Percentiles rank a stretch among this genome's conserved stretches.
phyloP scores from a whole-genome alignment of 2,888 invertebrate genomes.

The Eudemis profundana region DNA sequence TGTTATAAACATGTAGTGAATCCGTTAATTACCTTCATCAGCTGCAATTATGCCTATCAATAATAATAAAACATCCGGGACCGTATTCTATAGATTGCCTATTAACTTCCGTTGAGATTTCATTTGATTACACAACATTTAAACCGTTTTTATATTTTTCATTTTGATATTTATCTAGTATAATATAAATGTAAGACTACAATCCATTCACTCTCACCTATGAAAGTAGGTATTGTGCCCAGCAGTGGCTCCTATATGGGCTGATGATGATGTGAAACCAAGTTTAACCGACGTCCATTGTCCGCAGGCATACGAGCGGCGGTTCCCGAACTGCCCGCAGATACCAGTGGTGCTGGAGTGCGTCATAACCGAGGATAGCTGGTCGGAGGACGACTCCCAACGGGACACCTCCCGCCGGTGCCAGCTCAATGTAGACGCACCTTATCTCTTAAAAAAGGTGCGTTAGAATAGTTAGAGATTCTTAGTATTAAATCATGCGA shows the following conservation, averaged over 20 bases:
- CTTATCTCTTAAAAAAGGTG: conserved; percentile 97
- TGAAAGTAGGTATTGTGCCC: too few species aligned
- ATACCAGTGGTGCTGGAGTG: conserved; percentile 97
- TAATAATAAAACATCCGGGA: neutral
- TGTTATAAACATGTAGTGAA: neutral
- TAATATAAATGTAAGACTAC: too few species aligned
- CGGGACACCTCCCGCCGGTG: conserved; percentile 94
- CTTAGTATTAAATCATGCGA: too few species aligned
- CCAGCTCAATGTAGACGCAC: conserved; percentile 96
- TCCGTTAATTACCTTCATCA: conserved; percentile 3
- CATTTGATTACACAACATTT: neutral
- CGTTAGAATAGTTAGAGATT: neutral
- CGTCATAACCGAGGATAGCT: conserved; percentile 91
- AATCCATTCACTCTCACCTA: too few species aligned
- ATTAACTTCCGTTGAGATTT: conserved; percentile 3
- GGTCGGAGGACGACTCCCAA: conserved; percentile 90
- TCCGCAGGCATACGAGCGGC: conserved; percentile 94
- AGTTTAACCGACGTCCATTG: conserved; percentile 44
- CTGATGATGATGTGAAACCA: neutral
- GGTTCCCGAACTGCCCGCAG: conserved; percentile 97
- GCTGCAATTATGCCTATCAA: neutral
- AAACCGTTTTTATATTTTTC: neutral
- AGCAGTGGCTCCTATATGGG: too few species aligned
- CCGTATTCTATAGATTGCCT: conserved; percentile 8
- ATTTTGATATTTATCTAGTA: too few species aligned